Evolutionary conservation across 2,797 vertebrate species (phyloP).

Genomic region (Sorex maritimensis): DNA sequence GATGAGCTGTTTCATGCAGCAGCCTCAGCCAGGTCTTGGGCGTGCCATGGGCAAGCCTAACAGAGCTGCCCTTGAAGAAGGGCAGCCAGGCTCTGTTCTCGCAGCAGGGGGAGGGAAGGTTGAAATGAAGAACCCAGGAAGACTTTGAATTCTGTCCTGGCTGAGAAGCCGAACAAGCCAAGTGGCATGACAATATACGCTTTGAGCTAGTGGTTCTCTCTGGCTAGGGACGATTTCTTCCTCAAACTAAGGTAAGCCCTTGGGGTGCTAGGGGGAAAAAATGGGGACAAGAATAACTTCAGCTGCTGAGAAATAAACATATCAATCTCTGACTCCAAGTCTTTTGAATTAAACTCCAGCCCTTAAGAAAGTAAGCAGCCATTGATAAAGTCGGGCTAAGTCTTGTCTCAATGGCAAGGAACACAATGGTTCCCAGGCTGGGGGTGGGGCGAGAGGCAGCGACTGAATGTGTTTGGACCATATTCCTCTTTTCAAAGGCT

Average conservation of each 20-base stretch:
- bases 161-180: slow-evolving; percentile 37
- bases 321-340: slow-evolving; percentile 81
- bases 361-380: slow-evolving; percentile 88
- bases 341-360: slow-evolving; percentile 73
- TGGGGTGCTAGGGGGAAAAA: slow-evolving; percentile 66
- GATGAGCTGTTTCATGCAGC: not conserved
- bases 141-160: slow-evolving; percentile 33
- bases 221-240: slow-evolving; percentile 41
- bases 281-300: slow-evolving; percentile 55
- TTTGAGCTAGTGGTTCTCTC: not conserved
- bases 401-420: slow-evolving; percentile 86
- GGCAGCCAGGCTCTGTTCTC: not conserved
- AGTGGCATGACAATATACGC: rapidly evolving
- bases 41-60: not conserved
- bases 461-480: slow-evolving; percentile 87
- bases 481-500: slow-evolving; percentile 88
- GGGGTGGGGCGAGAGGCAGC: slow-evolving; percentile 82
- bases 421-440: slow-evolving; percentile 84
- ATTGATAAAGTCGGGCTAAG: slow-evolving; percentile 75
- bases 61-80: slow-evolving; percentile 32
- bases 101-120: slow-evolving; percentile 13
- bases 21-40: not conserved
- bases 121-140: slow-evolving; percentile 35
- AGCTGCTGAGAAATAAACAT: slow-evolving; percentile 80
- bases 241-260: slow-evolving; percentile 71